Evolutionary conservation across 2,888 invertebrate species (phyloP).

Genomic region (Aleiodes testaceus): DNA sequence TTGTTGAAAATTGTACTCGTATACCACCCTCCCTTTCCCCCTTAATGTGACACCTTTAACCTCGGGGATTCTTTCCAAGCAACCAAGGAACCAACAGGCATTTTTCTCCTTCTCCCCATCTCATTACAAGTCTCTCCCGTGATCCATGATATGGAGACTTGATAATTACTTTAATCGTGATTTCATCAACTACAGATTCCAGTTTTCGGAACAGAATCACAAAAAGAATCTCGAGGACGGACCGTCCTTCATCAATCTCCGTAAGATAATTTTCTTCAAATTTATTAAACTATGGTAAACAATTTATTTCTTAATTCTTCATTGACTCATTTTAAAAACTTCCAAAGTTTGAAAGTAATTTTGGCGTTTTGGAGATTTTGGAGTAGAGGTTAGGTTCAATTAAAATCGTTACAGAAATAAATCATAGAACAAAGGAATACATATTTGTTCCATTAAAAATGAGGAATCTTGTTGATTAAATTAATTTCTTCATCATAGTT

Average conservation of each 20-base stretch:
- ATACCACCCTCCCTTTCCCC: not conserved
- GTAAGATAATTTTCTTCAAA: not conserved
- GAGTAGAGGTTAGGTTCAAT: conserved; percentile 16
- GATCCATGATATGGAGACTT: conserved; percentile 30
- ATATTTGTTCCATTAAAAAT: no score
- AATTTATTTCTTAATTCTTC: not conserved
- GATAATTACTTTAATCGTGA: conserved; percentile 19
- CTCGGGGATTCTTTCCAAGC: conserved; percentile 21
- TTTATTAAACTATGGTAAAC: not conserved
- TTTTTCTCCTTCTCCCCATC: not conserved
- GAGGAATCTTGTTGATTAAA: no score
- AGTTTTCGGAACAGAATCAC: conserved; percentile 8
- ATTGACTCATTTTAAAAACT: not conserved
- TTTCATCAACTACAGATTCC: conserved; percentile 13
- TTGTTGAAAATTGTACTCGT: conserved; percentile 20
- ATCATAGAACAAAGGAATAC: no score
- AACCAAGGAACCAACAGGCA: conserved; percentile 20
- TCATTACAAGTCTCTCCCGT: conserved; percentile 3
- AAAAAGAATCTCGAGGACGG: conserved; percentile 23
- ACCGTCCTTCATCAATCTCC: not conserved
- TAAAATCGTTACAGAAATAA: not conserved
- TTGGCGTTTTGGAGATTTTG: not conserved
- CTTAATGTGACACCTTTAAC: conserved; percentile 27
- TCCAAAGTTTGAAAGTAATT: not conserved
- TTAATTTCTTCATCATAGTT: not conserved